These are phyloP conservation scores for Yponomeuta evonymella DNA, from an alignment of 2,888 invertebrate genomes.

Conservation along the genomic window DNA sequence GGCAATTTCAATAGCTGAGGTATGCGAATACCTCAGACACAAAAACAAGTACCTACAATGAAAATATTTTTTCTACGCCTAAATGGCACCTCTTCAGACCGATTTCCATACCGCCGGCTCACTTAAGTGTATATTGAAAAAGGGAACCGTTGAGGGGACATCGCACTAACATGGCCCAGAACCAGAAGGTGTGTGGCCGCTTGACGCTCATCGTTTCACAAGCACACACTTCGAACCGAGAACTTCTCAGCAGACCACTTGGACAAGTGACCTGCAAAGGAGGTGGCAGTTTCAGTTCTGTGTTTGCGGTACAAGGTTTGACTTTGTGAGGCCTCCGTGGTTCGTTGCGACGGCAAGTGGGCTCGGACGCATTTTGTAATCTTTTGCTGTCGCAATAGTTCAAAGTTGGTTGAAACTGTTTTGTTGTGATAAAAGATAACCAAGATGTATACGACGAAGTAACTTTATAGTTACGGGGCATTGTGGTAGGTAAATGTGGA, in stretches of 20 bases:
- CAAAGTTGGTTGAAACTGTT: neutral
- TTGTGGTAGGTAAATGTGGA: too few relatives aligned
- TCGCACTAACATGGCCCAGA: neutral
- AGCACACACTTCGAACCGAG: neutral
- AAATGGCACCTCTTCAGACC: neutral
- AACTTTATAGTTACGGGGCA: too few relatives aligned
- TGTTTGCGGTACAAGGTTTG: constrained; percentile 2
- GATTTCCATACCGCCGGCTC: neutral
- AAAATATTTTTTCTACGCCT: too few relatives aligned
- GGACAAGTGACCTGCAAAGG: constrained; percentile 44
- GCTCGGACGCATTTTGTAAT: neutral
- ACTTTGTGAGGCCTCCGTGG: neutral
- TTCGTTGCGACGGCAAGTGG: neutral
- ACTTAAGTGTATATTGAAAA: neutral
- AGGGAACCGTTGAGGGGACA: neutral
- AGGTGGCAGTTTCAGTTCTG: constrained; percentile 31
- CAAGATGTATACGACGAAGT: too few relatives aligned
- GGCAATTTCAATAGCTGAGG: too few relatives aligned
- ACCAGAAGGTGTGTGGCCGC: neutral
- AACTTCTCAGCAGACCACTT: neutral
- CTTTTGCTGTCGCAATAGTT: neutral
- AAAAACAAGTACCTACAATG: too few relatives aligned
- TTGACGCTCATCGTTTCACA: neutral
- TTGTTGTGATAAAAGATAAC: neutral
- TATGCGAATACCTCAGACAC: too few relatives aligned